Conservation (phyloP, 1,140 invertebrate species). For the Armadillidium nasatum region DNA sequence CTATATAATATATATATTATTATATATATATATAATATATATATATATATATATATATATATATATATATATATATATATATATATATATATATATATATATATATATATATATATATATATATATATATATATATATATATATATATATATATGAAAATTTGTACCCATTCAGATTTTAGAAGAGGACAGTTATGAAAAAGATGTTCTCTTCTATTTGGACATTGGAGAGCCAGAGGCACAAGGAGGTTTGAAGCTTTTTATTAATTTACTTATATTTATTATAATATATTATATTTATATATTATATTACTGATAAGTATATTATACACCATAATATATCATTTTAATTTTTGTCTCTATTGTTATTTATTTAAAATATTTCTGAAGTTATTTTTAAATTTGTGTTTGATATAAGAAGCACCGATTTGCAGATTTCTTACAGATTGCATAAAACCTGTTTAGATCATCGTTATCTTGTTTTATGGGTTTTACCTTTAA, state of each 20-base stretch:
- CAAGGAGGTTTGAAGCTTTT: slow-evolving; percentile 30
- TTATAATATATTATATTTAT: too few species aligned
- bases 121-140: slow-evolving; percentile 30
- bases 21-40: slow-evolving; percentile 12
- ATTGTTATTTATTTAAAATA: too few species aligned
- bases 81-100: slow-evolving; percentile 24
- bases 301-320: too few species aligned
- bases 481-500: too few species aligned
- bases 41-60: slow-evolving; percentile 18
- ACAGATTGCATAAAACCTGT: too few species aligned
- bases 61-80: slow-evolving; percentile 16
- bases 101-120: slow-evolving; percentile 22
- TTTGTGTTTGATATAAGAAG: too few species aligned
- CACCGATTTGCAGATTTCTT: too few species aligned
- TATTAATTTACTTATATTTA: too few species aligned
- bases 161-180: slow-evolving; percentile 76
- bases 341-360: too few species aligned
- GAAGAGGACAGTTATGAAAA: slow-evolving; percentile 99
- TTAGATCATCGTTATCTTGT: too few species aligned
- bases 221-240: slow-evolving; percentile 72
- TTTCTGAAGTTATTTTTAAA: too few species aligned
- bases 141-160: slow-evolving; percentile 57
- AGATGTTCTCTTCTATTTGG: slow-evolving; percentile 86
- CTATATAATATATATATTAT: background rate
- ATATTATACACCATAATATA: too few species aligned